Percentiles rank a stretch among this genome's conserved stretches.
Conservation (phyloP, 2,888 invertebrate genomes). For the Noctua janthina region DNA sequence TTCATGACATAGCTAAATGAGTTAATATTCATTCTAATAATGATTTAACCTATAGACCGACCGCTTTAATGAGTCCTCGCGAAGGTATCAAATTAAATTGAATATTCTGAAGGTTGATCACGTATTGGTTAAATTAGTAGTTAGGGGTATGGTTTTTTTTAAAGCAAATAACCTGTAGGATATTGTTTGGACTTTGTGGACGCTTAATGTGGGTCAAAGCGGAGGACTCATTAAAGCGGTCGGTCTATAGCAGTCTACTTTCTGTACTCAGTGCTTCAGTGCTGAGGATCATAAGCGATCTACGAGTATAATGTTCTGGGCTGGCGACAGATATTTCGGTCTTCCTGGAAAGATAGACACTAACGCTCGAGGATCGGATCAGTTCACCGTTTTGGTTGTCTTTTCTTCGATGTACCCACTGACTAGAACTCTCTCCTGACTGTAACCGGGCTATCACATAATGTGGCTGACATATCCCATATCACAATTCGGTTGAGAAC, state of each 20-base stretch:
- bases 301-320: background rate
- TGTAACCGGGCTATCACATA: background rate
- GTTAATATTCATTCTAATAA: background rate
- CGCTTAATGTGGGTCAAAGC: too few relatives aligned
- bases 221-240: too few relatives aligned
- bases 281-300: background rate
- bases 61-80: too few relatives aligned
- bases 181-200: too few relatives aligned
- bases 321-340: background rate
- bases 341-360: background rate
- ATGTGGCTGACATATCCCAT: background rate
- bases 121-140: too few relatives aligned
- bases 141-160: too few relatives aligned
- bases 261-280: background rate
- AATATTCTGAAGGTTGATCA: too few relatives aligned
- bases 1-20: background rate
- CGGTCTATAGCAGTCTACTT: too few relatives aligned
- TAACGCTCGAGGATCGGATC: background rate
- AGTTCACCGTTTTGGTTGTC: background rate
- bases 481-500: background rate
- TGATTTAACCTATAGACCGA: background rate
- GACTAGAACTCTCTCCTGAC: background rate
- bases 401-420: background rate
- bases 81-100: too few relatives aligned
- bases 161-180: too few relatives aligned